Percentiles rank a stretch among this genome's conserved stretches.
phyloP scores from a whole-genome alignment of 2,888 invertebrate species.

The Meteorus colon region DNA sequence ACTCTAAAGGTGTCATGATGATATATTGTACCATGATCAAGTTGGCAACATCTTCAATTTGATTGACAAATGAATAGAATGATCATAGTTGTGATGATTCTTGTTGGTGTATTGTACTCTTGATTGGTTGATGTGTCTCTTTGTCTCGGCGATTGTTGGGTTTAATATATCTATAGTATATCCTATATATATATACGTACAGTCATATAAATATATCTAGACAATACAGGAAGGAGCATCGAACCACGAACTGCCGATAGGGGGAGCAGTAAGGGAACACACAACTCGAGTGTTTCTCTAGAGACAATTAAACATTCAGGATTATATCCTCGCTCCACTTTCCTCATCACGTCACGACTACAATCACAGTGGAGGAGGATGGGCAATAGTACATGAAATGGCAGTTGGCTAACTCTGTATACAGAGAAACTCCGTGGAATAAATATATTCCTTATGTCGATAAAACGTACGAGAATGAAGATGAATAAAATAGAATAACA shows the following conservation, averaged over 20 bases:
- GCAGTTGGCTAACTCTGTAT: neutral
- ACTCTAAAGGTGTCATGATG: too few relatives aligned
- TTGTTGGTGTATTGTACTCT: neutral
- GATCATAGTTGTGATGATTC: neutral
- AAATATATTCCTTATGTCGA: neutral
- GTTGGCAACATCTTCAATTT: neutral
- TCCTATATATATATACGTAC: too few relatives aligned
- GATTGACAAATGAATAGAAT: slow-evolving; percentile 6
- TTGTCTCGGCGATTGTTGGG: neutral
- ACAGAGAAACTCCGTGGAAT: slow-evolving; percentile 17
- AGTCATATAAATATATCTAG: neutral
- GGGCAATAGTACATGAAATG: slow-evolving; percentile 14
- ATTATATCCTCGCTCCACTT: slow-evolving; percentile 16
- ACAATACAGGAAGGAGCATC: slow-evolving; percentile 4
- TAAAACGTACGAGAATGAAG: slow-evolving; percentile 13
- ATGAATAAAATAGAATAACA: slow-evolving; percentile 10
- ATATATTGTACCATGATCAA: neutral
- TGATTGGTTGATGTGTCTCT: neutral
- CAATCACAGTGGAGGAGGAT: neutral
- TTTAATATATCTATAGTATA: neutral
- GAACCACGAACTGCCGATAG: slow-evolving; percentile 20
- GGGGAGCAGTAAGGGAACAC: slow-evolving; percentile 4
- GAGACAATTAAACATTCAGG: slow-evolving; percentile 41
- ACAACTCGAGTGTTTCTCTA: slow-evolving; percentile 24
- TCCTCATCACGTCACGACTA: neutral